Evolutionary conservation across 2,888 invertebrate genomes (phyloP).

Genomic region (Tachina grossa): DNA sequence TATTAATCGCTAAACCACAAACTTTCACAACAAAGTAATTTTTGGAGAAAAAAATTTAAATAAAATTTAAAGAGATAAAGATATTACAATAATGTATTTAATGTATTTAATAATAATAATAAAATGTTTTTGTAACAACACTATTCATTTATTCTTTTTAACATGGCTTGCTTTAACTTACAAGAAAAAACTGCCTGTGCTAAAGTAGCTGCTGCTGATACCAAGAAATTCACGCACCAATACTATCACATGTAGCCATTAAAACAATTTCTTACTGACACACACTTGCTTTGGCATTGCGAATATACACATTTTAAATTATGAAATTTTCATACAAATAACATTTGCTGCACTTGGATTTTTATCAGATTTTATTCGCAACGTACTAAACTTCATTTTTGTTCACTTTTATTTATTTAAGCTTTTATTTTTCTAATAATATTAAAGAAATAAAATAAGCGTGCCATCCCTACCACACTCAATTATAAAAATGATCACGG

Average conservation of each 20-base stretch:
- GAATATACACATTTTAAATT: background rate
- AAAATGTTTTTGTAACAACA: too few species aligned
- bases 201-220: too few species aligned
- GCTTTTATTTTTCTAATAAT: background rate
- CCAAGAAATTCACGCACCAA: too few species aligned
- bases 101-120: too few species aligned
- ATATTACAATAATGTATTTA: too few species aligned
- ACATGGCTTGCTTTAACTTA: background rate
- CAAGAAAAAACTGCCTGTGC: background rate
- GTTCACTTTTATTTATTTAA: slow-evolving; percentile 7
- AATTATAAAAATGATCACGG: background rate
- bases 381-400: background rate
- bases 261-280: too few species aligned
- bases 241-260: too few species aligned
- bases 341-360: background rate
- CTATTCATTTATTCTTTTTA: background rate
- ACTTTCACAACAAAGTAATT: too few species aligned
- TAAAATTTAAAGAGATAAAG: too few species aligned
- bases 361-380: background rate
- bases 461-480: too few species aligned
- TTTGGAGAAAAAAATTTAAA: too few species aligned
- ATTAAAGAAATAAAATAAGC: slow-evolving; percentile 1
- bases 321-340: slow-evolving; percentile 4
- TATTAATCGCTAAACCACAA: too few species aligned
- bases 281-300: background rate